Evolutionary conservation across 23 tunicate genomes (phyloP), one percentile per base, ranked within the genome.

Genomic region (Halocynthia roretzi): DNA sequence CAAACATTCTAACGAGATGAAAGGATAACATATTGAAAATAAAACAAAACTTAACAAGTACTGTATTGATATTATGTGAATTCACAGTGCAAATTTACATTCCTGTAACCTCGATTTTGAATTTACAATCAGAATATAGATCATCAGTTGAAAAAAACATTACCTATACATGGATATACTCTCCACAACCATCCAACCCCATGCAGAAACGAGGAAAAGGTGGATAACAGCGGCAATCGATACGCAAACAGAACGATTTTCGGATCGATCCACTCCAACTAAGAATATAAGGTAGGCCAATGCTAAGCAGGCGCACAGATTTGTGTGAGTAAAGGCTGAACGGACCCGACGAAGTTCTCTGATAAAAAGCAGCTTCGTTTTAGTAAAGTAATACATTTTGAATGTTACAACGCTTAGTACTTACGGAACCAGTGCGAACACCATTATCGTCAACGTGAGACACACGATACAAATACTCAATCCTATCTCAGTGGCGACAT

Each of bases 121-220:
- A 58, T 58, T n/a, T 2, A 58, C 2, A 15, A 15, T 58, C 64
- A 4, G 64, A 58, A 58, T 15, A 58, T n/a, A n/a, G 2, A 58
- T 58, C 2, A 12, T 10, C 2, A 17, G 10, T 72, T 72, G 17
- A 17, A 51, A 12, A 48, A 51, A 0, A 40, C 60, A 54, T 7
- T 61, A 85, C 90, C 90, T 72, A 76, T 75, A 85, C 90, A 85
- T 85, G 8, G 90, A 80, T 56, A 80, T 63, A 61, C 90, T 85
- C 74, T 85, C 90, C 52, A 80, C 90, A 49, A 75, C 84, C 90
- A 85, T 85, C 90, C 90, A 85, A 18, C 90, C 90, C 90, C 90
- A 85, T 7, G 90, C 74, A 7, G 84, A 75, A 6, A 85, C 53
- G 60, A 85, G 67, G 57, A 85, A 75, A 65, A 71, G 80, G 54